These are phyloP conservation scores for Leptoclinus maculatus DNA, from an alignment of 2,797 vertebrate species.

Conservation along the genomic window DNA sequence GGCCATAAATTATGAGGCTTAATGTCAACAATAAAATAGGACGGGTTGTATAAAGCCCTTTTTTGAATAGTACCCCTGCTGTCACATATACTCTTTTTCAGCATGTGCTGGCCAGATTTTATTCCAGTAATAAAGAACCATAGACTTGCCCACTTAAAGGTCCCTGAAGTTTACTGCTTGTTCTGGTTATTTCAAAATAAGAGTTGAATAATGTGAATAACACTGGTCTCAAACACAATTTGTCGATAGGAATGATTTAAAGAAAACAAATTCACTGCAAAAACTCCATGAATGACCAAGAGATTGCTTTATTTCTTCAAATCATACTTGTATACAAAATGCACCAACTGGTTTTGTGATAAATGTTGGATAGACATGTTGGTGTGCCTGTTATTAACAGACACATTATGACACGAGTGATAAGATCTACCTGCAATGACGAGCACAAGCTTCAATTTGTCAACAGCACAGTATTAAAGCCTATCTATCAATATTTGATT, in stretches of 20 bases:
- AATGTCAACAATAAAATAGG: slow-evolving; percentile 36
- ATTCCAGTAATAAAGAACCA: slow-evolving; percentile 8
- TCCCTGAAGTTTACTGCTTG: neutral
- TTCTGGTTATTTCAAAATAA: neutral
- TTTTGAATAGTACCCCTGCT: neutral
- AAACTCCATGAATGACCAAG: neutral
- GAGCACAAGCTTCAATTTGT: neutral
- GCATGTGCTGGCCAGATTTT: slow-evolving; percentile 11
- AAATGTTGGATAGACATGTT: neutral
- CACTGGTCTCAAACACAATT: neutral
- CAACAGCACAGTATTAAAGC: neutral
- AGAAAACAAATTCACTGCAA: neutral
- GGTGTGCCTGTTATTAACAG: neutral
- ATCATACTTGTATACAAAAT: neutral
- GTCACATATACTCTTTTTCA: slow-evolving; percentile 6
- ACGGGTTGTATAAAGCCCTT: neutral
- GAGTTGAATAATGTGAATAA: neutral
- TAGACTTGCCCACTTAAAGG: neutral
- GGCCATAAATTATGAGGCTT: slow-evolving; percentile 23
- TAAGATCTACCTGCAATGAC: neutral
- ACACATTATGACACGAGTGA: neutral
- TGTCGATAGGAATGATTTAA: neutral
- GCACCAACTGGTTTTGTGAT: neutral
- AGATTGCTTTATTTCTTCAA: neutral
- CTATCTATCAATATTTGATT: neutral